A percentile compares a stretch with the other conserved stretches of the same genome.
Conservation (phyloP, 2,888 invertebrate species). For the Drosophila prostipennis region DNA sequence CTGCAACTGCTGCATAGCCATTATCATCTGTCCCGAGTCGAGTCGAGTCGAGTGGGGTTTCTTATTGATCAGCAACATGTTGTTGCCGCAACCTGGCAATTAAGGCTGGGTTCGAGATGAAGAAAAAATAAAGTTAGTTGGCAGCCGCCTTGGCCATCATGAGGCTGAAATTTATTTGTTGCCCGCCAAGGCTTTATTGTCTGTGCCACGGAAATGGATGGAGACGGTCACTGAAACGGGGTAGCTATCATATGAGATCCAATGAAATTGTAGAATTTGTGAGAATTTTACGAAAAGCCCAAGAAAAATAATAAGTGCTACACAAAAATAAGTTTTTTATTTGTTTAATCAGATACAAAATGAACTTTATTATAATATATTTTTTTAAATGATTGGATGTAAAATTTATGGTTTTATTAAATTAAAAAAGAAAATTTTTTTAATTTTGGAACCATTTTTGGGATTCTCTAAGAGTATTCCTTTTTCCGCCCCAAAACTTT, state of each 20-base stretch:
- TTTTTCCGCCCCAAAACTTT: background rate
- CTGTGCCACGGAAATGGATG: constrained; percentile 24
- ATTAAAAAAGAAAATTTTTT: too few species aligned
- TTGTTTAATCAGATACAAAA: too few species aligned
- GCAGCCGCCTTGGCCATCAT: constrained; percentile 41
- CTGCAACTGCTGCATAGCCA: constrained; percentile 64
- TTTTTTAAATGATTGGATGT: too few species aligned
- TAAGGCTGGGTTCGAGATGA: constrained; percentile 58
- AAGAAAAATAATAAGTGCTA: background rate
- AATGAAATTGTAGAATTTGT: background rate
- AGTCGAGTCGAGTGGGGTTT: constrained; percentile 20
- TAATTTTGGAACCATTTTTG: too few species aligned
- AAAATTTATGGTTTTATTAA: too few species aligned
- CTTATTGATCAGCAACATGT: constrained; percentile 77
- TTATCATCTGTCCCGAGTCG: constrained; percentile 71
- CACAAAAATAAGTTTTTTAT: background rate
- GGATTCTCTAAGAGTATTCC: constrained; percentile 22
- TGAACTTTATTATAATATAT: too few species aligned
- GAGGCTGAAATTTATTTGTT: constrained; percentile 64
- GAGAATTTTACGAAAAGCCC: background rate
- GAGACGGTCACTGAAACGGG: constrained; percentile 5
- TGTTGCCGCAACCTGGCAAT: constrained; percentile 79
- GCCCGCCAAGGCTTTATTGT: constrained; percentile 52
- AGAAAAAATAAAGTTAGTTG: constrained; percentile 24
- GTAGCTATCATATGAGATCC: constrained; percentile 9